Conservation (phyloP, 1,140 invertebrate genomes). For the Latrodectus geometricus region DNA sequence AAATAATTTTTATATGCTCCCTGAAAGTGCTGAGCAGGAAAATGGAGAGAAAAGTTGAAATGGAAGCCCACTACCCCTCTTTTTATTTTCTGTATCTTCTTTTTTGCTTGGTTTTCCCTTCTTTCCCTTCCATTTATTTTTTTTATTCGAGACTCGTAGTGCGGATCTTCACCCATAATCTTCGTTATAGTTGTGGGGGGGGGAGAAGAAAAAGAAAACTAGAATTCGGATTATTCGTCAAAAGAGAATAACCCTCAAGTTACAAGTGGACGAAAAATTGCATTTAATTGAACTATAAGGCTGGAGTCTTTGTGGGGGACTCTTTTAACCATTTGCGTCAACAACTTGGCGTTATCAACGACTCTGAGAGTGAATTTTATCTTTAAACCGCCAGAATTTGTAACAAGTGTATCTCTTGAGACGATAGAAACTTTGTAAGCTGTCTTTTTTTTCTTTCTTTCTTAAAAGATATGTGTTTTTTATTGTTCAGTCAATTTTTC, state of each 20-base stretch:
- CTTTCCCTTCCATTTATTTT: neutral
- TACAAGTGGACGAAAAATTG: neutral
- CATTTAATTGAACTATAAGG: neutral
- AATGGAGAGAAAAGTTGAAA: conserved; percentile 22
- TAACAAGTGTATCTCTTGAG: neutral
- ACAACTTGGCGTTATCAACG: neutral
- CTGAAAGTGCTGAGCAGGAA: neutral
- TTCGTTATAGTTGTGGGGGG: too few species aligned
- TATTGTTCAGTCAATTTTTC: neutral
- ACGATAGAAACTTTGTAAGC: neutral
- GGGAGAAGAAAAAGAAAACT: neutral
- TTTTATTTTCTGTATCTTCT: neutral
- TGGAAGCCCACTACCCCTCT: conserved; percentile 13
- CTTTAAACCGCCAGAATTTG: neutral
- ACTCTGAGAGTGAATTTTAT: neutral
- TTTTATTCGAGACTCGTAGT: conserved; percentile 3
- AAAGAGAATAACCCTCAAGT: neutral
- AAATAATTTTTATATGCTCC: conserved; percentile 4
- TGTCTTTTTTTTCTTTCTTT: neutral
- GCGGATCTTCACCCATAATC: too few species aligned
- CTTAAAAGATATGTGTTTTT: neutral
- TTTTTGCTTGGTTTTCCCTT: conserved; percentile 2
- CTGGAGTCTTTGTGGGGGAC: neutral
- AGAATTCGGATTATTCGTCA: neutral
- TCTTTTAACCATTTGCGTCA: conserved; percentile 18